These are phyloP conservation scores for Spodoptera littoralis DNA, from an alignment of 2,888 invertebrate genomes.

Conservation along the genomic window DNA sequence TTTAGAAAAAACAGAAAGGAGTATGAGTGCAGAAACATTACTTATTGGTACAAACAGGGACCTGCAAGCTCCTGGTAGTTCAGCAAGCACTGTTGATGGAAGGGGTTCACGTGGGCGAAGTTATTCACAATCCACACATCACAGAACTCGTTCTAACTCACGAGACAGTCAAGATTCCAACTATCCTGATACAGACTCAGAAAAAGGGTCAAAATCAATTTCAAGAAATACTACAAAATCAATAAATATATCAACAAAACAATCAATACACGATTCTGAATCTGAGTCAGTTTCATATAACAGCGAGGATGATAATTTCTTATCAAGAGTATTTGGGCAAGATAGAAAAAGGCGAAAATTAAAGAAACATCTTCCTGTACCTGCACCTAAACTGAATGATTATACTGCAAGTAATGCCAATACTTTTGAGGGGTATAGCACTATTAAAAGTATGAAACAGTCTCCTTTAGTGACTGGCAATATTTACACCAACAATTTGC, in stretches of 20 bases:
- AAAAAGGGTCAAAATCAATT: slow-evolving; percentile 62
- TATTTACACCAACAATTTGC: slow-evolving; percentile 79
- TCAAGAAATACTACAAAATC: slow-evolving; percentile 46
- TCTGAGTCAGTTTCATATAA: slow-evolving; percentile 81
- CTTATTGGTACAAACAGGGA: slow-evolving; percentile 67
- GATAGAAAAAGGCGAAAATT: slow-evolving; percentile 73
- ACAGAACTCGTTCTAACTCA: slow-evolving; percentile 75
- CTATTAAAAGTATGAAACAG: slow-evolving; percentile 71
- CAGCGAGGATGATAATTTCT: slow-evolving; percentile 82
- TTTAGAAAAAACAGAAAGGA: slow-evolving; percentile 60
- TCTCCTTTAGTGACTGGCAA: slow-evolving; percentile 80
- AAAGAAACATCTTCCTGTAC: slow-evolving; percentile 63
- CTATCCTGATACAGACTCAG: slow-evolving; percentile 76
- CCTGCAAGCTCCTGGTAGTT: slow-evolving; percentile 59
- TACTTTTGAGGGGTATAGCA: slow-evolving; percentile 76
- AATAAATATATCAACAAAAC: slow-evolving; percentile 50
- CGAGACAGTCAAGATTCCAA: slow-evolving; percentile 76
- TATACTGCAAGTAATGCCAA: slow-evolving; percentile 61
- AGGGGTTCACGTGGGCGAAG: slow-evolving; percentile 66
- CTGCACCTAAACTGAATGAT: slow-evolving; percentile 54
- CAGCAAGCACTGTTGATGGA: slow-evolving; percentile 67
- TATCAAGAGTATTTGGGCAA: slow-evolving; percentile 79
- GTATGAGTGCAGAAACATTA: slow-evolving; percentile 79
- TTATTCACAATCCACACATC: slow-evolving; percentile 69
- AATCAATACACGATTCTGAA: slow-evolving; percentile 71